Base-by-base conservation (phyloP, 1,140 invertebrate species). In the Caerostris extrusa region DNA sequence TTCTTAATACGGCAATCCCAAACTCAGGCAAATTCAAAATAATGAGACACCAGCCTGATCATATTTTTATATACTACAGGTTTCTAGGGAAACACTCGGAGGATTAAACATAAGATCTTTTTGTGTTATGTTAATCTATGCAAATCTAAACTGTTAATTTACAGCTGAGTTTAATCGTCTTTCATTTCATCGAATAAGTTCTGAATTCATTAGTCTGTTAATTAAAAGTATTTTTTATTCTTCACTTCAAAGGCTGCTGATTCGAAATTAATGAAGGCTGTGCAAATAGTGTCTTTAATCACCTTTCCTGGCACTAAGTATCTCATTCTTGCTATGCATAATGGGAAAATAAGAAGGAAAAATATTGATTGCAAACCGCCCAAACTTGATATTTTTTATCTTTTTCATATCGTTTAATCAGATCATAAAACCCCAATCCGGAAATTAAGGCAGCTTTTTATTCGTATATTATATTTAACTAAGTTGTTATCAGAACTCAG, bases 181-280 rank as follows among this genome's bases (percentile, higher is more conserved):
- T 34, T 34, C 34, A 34, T 34, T 34, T 34, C 34, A 34, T 34
- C 53, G 71, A 77, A 53, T 12, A 5, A 34, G 3, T 34, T 34
- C 34, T 53, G 34, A 4, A 77, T 77, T 77, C 71, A 77, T 77
- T 77, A 77, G 17, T 90, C 88, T n/a, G 53, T 90, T 90, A 71
- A 90, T 71, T 90, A 56, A 90, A 58, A 50, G 1, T n/a, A 10
- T 19, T 55, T 71, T 55, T 55, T 89, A 12, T 19, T 64, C 34
- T 55, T 88, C 57, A 3, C 56, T 55, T 77, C 88, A 90, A 12
- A 60, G 7, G 71, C 67, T 57, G 67, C 67, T 90, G 67, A 90
- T 90, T 56, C 14, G 60, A 71, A 90, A 90, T 90, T 90, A 90
- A 90, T 90, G 88, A 77, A 57, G 50, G 34, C 55, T 56, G 57